Evolutionary conservation across 2,797 vertebrate genomes (phyloP).

Genomic region (Enteromius afrohamiltoni): DNA sequence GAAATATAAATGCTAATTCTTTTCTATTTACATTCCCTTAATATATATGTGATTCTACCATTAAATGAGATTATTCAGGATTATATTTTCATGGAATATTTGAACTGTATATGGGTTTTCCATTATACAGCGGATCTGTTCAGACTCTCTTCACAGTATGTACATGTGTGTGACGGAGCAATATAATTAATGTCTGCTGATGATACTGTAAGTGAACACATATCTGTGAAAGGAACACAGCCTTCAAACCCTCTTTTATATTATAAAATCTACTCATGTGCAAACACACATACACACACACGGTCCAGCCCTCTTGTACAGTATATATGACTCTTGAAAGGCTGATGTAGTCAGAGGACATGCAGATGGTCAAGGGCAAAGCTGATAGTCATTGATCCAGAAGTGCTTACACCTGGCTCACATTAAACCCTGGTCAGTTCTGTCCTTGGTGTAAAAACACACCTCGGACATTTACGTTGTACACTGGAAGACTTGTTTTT

Average conservation of each 20-base stretch:
- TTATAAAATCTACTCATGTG: slow-evolving; percentile 21
- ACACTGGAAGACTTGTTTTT: slow-evolving; percentile 61
- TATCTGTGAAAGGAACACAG: slow-evolving; percentile 35
- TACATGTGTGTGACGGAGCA: slow-evolving; percentile 47
- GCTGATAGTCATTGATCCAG: slow-evolving; percentile 48
- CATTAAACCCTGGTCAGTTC: slow-evolving; percentile 52
- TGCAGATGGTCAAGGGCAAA: slow-evolving; percentile 42
- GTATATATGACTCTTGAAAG: slow-evolving; percentile 28
- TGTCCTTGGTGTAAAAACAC: slow-evolving; percentile 51
- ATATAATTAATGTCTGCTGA: slow-evolving; percentile 25
- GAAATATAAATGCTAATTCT: slow-evolving; percentile 55
- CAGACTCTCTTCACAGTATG: slow-evolving; percentile 52
- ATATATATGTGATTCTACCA: slow-evolving; percentile 42
- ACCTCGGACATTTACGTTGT: slow-evolving; percentile 40
- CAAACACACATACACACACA: slow-evolving; percentile 34
- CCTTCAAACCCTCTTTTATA: slow-evolving; percentile 7
- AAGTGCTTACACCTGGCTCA: slow-evolving; percentile 34
- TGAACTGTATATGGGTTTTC: slow-evolving; percentile 44
- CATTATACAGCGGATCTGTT: slow-evolving; percentile 40
- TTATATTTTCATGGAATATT: slow-evolving; percentile 45
- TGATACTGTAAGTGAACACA: slow-evolving; percentile 5
- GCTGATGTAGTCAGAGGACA: slow-evolving; percentile 36
- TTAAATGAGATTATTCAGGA: slow-evolving; percentile 42
- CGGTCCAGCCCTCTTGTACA: slow-evolving; percentile 3
- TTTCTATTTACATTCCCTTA: slow-evolving; percentile 44